Evolutionary conservation across 2,888 invertebrate genomes (phyloP).

Genomic region (Pyrgus malvae): DNA sequence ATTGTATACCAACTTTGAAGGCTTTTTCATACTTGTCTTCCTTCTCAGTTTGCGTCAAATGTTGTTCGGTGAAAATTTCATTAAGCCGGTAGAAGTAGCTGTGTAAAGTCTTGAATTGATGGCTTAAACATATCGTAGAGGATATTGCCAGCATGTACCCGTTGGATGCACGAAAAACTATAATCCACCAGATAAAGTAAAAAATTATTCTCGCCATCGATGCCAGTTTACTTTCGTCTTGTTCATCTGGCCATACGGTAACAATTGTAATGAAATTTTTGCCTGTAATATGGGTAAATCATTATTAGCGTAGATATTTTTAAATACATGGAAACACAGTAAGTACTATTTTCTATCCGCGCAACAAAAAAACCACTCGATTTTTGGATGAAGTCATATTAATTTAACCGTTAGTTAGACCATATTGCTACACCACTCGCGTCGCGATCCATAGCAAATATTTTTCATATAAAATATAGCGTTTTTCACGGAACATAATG

Average conservation of each 20-base stretch:
- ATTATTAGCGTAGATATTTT: too few species aligned
- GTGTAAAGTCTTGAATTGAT: constrained; percentile 52
- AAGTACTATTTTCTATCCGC: not conserved
- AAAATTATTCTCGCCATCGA: constrained; percentile 36
- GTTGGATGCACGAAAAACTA: constrained; percentile 38
- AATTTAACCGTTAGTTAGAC: too few species aligned
- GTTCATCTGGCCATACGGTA: constrained; percentile 50
- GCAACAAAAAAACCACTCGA: too few species aligned
- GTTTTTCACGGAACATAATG: too few species aligned
- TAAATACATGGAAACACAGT: not conserved
- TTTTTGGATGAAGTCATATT: too few species aligned
- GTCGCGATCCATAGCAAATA: too few species aligned
- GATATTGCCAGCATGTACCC: constrained; percentile 42
- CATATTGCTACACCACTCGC: too few species aligned
- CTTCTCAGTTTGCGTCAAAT: constrained; percentile 42
- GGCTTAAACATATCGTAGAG: constrained; percentile 43
- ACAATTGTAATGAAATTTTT: constrained; percentile 48
- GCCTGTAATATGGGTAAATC: too few species aligned
- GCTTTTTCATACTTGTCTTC: constrained; percentile 47
- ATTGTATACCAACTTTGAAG: constrained; percentile 50
- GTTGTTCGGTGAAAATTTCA: constrained; percentile 42
- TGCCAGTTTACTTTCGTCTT: constrained; percentile 39
- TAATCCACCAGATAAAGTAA: constrained; percentile 49
- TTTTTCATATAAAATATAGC: too few species aligned
- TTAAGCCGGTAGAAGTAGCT: constrained; percentile 51